Evolutionary conservation across 2,113 vertebrate genomes (phyloP).

Genomic region (Ginglymostoma cirratum): DNA sequence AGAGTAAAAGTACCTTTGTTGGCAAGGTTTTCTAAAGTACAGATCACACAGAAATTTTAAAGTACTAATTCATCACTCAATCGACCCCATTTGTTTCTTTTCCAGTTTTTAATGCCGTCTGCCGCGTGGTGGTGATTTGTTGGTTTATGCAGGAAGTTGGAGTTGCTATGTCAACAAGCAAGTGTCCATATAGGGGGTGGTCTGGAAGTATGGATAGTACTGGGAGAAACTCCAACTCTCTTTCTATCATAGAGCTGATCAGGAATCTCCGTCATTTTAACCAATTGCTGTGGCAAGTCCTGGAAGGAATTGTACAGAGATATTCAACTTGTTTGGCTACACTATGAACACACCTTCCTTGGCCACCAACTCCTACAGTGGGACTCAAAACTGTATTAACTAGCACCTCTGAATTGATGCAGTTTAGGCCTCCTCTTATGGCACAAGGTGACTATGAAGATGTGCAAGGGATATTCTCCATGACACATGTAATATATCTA

Average conservation of each 20-base stretch:
- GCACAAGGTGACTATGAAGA: background rate
- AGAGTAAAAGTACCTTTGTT: background rate
- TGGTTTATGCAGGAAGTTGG: background rate
- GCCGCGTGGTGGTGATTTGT: background rate
- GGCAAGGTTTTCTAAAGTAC: background rate
- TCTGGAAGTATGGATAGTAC: background rate
- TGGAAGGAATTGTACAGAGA: background rate
- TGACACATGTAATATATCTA: background rate
- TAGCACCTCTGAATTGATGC: background rate
- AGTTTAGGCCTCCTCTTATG: background rate
- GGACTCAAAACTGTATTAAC: background rate
- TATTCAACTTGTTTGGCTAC: background rate
- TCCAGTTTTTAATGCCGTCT: background rate
- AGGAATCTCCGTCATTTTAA: background rate
- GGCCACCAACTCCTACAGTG: background rate
- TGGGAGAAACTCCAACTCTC: background rate
- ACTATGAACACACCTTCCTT: background rate
- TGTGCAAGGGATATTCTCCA: background rate
- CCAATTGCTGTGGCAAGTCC: background rate
- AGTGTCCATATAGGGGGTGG: background rate
- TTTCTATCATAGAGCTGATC: background rate
- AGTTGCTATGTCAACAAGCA: background rate
- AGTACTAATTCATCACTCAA: background rate
- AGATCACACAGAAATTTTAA: background rate
- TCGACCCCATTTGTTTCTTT: background rate